Evolutionary conservation across 2,797 vertebrate species (phyloP).

Genomic region (Coracias cyanogaster): DNA sequence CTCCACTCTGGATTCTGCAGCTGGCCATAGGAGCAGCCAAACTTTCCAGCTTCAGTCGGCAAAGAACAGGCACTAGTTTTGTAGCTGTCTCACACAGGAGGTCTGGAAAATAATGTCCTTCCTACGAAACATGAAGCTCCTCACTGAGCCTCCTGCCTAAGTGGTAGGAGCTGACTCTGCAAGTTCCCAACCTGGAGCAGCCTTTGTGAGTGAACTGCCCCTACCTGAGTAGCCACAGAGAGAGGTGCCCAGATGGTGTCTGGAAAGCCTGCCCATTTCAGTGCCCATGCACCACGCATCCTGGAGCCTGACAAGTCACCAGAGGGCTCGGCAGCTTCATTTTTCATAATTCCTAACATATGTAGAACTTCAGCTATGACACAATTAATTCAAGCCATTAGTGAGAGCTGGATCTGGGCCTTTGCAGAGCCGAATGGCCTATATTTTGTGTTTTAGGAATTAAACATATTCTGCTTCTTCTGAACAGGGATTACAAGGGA

Average conservation of each 20-base stretch:
- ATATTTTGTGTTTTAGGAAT: not conserved
- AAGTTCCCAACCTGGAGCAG: not conserved
- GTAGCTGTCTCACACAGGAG: not conserved
- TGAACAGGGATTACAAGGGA: fast-evolving
- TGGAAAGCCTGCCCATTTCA: not conserved
- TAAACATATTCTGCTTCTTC: fast-evolving
- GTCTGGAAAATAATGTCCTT: not conserved
- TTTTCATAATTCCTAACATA: not conserved
- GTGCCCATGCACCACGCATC: not conserved
- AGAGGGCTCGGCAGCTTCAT: not conserved
- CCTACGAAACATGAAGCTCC: fast-evolving
- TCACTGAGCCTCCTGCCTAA: not conserved
- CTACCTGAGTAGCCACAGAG: fast-evolving
- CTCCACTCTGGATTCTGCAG: not conserved
- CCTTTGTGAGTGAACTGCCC: not conserved
- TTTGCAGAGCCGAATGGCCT: not conserved
- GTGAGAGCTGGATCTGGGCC: not conserved
- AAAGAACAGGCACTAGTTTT: not conserved
- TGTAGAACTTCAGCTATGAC: not conserved
- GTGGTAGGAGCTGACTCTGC: not conserved
- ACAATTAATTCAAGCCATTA: not conserved
- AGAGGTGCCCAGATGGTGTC: not conserved
- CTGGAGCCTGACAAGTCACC: constrained; percentile 2
- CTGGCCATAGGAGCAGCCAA: not conserved
- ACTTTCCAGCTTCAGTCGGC: not conserved